Base-by-base conservation (phyloP, 53 echinoderm and acorn worm species). In the Apostichopus leukothele region DNA sequence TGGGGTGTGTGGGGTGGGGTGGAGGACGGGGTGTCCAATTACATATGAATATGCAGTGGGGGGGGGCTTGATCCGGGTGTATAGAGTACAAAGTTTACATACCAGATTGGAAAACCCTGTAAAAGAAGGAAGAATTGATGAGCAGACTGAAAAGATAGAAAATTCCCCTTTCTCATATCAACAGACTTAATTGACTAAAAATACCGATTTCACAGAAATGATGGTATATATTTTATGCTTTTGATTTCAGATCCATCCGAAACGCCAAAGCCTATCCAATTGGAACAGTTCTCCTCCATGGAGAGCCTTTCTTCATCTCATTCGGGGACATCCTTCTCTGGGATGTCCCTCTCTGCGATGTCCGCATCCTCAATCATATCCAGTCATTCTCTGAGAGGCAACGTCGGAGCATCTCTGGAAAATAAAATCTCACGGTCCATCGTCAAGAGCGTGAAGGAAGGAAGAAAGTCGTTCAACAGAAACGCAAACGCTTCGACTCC, bases 261-360 rank as follows among this genome's bases (percentile, higher is more conserved):
- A 73, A 96, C 96, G 57, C 94, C 95, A 50, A 96, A 93, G 88
- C 89, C 96, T 25, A 88, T 99, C 12, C 99, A 96, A 9, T 83
- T 99, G 80, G 99, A 99, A 87, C 92, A 94, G 78, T 99, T 96
- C 90, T 96, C 99, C 20, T 99, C 99, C 52, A 95, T 99, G 96
- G 99, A 99, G 78, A 99, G 99, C 83, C 91, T 99, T 20, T 93
- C 92, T 60, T 99, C 99, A 5, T 93, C 94, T 79, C 96, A 96
- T 55, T 99, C 99, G 1, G 99, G 99, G 23, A 93, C 95, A 39
- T 94, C 94, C 0, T 93, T 96, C 86, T 99, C 99, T 6, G 97
- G 97, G 25, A 94, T 96, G 92, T 99, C 99, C 6, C 89, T 95
- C 26, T 94, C 96, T 52, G 95, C 99, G 59, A 90, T 98, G 93